phyloP scores from a whole-genome alignment of 2,888 invertebrate genomes.

The Agapetus fuscipes region DNA sequence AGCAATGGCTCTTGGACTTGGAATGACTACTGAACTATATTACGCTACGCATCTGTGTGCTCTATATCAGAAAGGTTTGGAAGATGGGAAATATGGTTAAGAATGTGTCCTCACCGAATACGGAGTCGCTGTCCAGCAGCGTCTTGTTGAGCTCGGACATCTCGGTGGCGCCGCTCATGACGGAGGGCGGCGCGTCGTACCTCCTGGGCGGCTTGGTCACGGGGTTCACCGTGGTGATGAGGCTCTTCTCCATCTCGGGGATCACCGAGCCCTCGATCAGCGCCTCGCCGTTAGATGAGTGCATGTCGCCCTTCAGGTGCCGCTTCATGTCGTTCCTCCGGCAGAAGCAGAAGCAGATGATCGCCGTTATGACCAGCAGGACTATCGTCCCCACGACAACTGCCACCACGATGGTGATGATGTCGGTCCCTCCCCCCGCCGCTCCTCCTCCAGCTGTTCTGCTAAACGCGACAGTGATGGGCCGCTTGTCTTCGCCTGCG shows the following conservation, averaged over 20 bases:
- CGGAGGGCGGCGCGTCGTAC: conserved; percentile 62
- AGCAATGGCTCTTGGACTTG: no score
- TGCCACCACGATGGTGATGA: conserved; percentile 46
- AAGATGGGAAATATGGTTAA: no score
- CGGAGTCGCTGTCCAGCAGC: conserved; percentile 69
- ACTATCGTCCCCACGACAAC: conserved; percentile 40
- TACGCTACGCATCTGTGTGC: no score
- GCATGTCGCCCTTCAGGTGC: conserved; percentile 48
- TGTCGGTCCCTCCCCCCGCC: conserved; percentile 37
- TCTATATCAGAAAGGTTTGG: no score
- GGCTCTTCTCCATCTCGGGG: conserved; percentile 76
- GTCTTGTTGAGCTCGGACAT: conserved; percentile 75
- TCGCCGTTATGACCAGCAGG: conserved; percentile 39
- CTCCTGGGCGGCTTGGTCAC: conserved; percentile 74
- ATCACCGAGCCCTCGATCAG: conserved; percentile 66
- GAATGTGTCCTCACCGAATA: conserved; percentile 72
- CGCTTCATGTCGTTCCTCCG: conserved; percentile 41
- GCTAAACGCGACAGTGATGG: conserved; percentile 52
- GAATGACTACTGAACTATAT: no score
- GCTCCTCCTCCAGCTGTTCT: conserved; percentile 31
- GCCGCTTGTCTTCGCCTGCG: conserved; percentile 70
- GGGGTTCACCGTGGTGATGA: conserved; percentile 76
- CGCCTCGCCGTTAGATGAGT: conserved; percentile 56
- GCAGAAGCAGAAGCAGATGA: conserved; percentile 50
- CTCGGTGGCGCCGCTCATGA: conserved; percentile 66